Percentiles rank a stretch among this genome's conserved stretches.
Conservation (phyloP, 2,113 vertebrate genomes). For the Tyrannus savana region DNA sequence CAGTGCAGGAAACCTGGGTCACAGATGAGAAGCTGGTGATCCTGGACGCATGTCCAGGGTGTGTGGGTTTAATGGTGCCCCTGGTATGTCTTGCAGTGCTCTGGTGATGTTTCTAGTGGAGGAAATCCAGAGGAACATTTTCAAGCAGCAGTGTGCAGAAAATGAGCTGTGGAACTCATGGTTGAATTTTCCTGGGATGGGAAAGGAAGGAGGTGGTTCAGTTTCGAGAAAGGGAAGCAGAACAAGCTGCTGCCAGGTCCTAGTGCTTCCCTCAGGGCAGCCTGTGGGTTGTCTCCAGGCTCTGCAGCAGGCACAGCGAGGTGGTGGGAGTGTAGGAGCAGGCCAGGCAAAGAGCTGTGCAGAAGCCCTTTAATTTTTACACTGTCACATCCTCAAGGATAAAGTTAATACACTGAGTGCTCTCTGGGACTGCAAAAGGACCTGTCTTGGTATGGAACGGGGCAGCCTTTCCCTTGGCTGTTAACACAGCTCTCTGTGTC, state of each 20-base stretch:
- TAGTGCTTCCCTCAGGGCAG: neutral
- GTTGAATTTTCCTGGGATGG: neutral
- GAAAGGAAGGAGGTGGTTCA: neutral
- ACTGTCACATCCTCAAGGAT: neutral
- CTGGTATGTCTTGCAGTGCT: conserved; percentile 75
- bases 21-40: neutral
- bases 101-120: conserved; percentile 87
- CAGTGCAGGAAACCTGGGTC: neutral
- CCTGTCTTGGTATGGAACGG: neutral
- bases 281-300: neutral
- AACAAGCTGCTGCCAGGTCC: neutral
- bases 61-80: neutral
- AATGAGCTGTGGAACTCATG: conserved; percentile 83
- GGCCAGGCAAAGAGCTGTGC: neutral
- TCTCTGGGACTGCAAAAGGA: neutral
- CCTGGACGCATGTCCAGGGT: neutral
- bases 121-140: conserved; percentile 85
- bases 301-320: neutral
- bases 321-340: neutral
- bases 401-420: neutral
- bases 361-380: neutral
- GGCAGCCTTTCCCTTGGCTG: neutral
- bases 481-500: neutral
- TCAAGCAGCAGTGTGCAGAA: conserved; percentile 89
- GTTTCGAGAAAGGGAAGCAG: neutral